A percentile compares a stretch with the other conserved stretches of the same genome.
Evolutionary conservation across 2,113 vertebrate species (phyloP).

Genomic region (Pedetes capensis): DNA sequence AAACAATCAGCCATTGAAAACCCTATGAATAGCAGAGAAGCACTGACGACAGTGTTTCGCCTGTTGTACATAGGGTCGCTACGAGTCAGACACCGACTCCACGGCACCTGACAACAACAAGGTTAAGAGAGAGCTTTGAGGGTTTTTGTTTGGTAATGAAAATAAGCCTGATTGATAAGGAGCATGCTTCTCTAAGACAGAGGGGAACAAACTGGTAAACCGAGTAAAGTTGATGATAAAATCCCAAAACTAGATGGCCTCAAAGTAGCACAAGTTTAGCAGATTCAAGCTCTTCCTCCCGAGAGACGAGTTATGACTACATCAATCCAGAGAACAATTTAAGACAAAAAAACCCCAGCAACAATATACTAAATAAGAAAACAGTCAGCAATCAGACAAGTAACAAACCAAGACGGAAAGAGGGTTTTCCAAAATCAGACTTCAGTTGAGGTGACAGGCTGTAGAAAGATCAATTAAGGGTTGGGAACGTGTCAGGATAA

Average conservation of each 20-base stretch:
- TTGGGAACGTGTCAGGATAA: neutral
- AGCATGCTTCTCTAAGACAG: neutral
- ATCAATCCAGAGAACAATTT: neutral
- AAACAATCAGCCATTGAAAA: too few relatives aligned
- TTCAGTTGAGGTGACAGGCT: neutral
- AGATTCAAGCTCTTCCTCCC: neutral
- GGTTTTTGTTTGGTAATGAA: neutral
- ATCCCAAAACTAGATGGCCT: neutral
- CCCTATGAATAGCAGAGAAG: too few relatives aligned
- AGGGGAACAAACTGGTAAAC: neutral
- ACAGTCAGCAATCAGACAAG: neutral
- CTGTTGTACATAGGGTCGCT: too few relatives aligned
- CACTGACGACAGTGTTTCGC: too few relatives aligned
- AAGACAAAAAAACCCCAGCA: neutral
- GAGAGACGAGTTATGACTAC: neutral
- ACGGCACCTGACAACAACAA: too few relatives aligned
- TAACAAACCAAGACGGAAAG: neutral
- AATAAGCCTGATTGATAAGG: neutral
- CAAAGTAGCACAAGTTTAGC: neutral
- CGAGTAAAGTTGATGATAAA: too few relatives aligned
- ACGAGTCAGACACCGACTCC: too few relatives aligned
- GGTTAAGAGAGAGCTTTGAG: neutral
- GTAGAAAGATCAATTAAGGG: neutral
- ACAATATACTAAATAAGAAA: neutral
- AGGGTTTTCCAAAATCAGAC: neutral